phyloP scores from a whole-genome alignment of 2,888 invertebrate genomes.

The Drosophila affinis region DNA sequence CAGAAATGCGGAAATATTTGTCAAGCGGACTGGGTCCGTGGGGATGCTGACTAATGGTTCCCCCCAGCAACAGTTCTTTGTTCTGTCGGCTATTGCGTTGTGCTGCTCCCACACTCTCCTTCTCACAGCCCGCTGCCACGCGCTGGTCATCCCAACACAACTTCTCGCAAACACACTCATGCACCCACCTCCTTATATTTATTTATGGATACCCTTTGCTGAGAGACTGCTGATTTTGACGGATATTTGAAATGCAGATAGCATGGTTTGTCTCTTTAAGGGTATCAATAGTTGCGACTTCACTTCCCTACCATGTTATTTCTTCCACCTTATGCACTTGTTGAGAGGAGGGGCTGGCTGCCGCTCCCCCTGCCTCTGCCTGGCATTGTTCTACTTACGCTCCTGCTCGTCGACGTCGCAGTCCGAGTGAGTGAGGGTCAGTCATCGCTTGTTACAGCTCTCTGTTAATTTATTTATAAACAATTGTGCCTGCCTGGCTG shows the following conservation, averaged over 20 bases:
- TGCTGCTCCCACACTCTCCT: constrained; percentile 23
- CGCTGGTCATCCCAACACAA: constrained; percentile 2
- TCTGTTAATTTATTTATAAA: constrained; percentile 62
- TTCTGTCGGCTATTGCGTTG: constrained; percentile 11
- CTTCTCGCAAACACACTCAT: not conserved
- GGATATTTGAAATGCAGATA: no score
- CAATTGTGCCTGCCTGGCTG: constrained; percentile 23
- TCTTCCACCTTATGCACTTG: not conserved
- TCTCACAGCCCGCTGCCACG: constrained; percentile 27
- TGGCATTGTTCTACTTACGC: constrained; percentile 58
- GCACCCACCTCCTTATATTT: not conserved
- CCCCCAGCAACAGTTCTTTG: constrained; percentile 44
- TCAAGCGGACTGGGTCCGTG: not conserved
- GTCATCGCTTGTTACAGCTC: constrained; percentile 45
- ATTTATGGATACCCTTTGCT: not conserved
- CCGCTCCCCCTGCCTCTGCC: constrained; percentile 9
- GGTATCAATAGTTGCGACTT: constrained; percentile 5
- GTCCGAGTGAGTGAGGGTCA: constrained; percentile 34
- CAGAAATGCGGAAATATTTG: constrained; percentile 43
- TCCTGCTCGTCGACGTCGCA: not conserved
- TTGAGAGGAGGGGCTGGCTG: constrained; percentile 11
- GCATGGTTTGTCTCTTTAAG: not conserved
- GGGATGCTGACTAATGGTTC: constrained; percentile 35
- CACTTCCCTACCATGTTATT: not conserved
- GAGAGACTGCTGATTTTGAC: not conserved